phyloP scores from a whole-genome alignment of 64 coral and sea anemone genomes.

The Anthopleura sola region DNA sequence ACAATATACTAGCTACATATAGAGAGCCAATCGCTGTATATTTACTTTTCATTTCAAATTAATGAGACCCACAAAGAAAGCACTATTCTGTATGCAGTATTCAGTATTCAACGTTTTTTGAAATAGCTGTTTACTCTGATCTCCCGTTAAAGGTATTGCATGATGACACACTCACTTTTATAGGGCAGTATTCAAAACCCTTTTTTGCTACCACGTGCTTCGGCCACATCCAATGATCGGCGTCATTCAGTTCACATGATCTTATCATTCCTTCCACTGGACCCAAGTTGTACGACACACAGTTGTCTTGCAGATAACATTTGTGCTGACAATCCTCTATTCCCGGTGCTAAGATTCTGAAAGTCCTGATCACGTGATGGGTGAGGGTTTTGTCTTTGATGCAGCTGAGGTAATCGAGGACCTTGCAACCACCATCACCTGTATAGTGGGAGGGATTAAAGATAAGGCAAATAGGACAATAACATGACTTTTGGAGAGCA shows the following conservation, averaged over 20 bases:
- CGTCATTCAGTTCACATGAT: background rate
- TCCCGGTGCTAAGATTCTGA: background rate
- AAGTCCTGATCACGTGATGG: background rate
- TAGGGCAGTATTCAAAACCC: slow-evolving; percentile 5
- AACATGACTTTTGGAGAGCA: too few relatives aligned
- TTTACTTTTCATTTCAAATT: too few relatives aligned
- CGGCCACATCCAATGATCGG: background rate
- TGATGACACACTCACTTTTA: background rate
- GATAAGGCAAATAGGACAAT: background rate
- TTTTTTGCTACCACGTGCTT: background rate
- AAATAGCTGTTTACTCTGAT: too few relatives aligned
- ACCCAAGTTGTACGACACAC: slow-evolving; percentile 18
- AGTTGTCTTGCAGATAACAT: background rate
- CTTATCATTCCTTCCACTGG: background rate
- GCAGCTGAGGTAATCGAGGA: background rate
- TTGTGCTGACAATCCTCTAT: background rate
- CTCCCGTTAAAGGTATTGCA: too few relatives aligned
- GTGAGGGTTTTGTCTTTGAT: slow-evolving; percentile 1
- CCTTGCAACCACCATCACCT: background rate
- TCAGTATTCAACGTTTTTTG: too few relatives aligned
- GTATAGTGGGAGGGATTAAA: too few relatives aligned
- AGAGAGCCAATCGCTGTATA: too few relatives aligned
- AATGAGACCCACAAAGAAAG: too few relatives aligned
- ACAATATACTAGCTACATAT: too few relatives aligned
- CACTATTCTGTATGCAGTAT: too few relatives aligned